These are phyloP conservation scores for Caiman crocodilus DNA, from an alignment of 2,797 vertebrate species.

Conservation along the genomic window DNA sequence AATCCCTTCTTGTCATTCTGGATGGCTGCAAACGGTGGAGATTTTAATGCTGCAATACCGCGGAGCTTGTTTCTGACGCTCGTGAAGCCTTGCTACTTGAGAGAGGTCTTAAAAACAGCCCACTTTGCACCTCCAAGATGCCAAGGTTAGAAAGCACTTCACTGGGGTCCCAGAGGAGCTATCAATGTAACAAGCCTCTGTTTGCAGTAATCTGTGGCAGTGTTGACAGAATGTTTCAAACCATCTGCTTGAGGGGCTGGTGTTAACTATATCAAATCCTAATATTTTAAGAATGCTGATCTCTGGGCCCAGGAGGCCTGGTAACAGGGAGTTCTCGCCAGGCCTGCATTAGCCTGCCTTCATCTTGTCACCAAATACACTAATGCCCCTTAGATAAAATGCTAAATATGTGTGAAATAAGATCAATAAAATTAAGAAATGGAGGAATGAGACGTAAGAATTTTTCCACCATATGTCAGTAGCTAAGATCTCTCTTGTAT, in stretches of 20 bases:
- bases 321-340: constrained; percentile 80
- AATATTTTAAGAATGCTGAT: constrained; percentile 93
- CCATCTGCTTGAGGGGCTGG: constrained; percentile 94
- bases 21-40: background rate
- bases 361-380: constrained; percentile 70
- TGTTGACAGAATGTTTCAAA: constrained; percentile 94
- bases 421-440: constrained; percentile 38
- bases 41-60: rapidly evolving
- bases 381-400: constrained; percentile 84
- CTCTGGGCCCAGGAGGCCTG: constrained; percentile 85
- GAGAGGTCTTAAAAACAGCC: constrained; percentile 40
- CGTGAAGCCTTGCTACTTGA: background rate
- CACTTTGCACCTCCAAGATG: constrained; percentile 46
- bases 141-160: constrained; percentile 75
- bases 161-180: constrained; percentile 89
- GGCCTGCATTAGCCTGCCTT: constrained; percentile 79
- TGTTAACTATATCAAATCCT: constrained; percentile 90
- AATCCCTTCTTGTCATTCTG: background rate
- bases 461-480: background rate
- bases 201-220: constrained; percentile 93
- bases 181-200: constrained; percentile 91
- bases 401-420: constrained; percentile 85
- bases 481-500: background rate
- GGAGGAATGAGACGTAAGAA: background rate
- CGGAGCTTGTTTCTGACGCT: background rate